Evolutionary conservation across 2,113 vertebrate species (phyloP).

Genomic region (Colistium nudipinnis): DNA sequence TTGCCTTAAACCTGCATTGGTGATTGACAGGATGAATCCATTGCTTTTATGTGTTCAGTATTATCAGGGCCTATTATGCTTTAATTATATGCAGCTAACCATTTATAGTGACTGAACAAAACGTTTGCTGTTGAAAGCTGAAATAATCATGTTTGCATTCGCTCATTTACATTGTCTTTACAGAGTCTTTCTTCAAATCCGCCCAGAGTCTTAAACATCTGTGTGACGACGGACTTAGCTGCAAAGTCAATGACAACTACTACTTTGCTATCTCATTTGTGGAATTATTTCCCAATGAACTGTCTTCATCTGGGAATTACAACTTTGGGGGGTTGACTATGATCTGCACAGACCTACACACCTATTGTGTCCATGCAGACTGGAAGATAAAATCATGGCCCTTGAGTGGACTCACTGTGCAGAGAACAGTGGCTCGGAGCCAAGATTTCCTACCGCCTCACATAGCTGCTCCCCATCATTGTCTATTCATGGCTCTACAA

Average conservation of each 20-base stretch:
- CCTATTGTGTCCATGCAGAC: background rate
- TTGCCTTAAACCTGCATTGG: background rate
- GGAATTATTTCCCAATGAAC: background rate
- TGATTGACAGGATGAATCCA: slow-evolving; percentile 15
- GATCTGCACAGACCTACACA: slow-evolving; percentile 1
- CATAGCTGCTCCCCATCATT: slow-evolving; percentile 66
- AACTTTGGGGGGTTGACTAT: background rate
- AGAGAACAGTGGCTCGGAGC: slow-evolving; percentile 43
- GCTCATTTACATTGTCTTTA: background rate
- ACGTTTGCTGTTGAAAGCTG: background rate
- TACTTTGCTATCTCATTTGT: background rate
- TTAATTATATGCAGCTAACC: slow-evolving; percentile 32
- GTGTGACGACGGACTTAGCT: no score
- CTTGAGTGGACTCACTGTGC: slow-evolving; percentile 27
- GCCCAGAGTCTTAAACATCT: no score
- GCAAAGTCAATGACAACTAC: background rate
- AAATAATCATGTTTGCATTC: slow-evolving; percentile 10
- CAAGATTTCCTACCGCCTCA: slow-evolving; percentile 59
- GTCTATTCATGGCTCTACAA: slow-evolving; percentile 71
- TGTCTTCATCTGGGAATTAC: background rate
- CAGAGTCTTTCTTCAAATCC: no score
- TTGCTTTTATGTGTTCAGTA: background rate
- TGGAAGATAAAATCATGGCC: slow-evolving; percentile 28
- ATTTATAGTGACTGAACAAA: background rate
- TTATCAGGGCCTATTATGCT: slow-evolving; percentile 26